Evolutionary conservation across 2,888 invertebrate species (phyloP), one percentile per base, ranked within the genome.

Genomic region (Mamestra brassicae): DNA sequence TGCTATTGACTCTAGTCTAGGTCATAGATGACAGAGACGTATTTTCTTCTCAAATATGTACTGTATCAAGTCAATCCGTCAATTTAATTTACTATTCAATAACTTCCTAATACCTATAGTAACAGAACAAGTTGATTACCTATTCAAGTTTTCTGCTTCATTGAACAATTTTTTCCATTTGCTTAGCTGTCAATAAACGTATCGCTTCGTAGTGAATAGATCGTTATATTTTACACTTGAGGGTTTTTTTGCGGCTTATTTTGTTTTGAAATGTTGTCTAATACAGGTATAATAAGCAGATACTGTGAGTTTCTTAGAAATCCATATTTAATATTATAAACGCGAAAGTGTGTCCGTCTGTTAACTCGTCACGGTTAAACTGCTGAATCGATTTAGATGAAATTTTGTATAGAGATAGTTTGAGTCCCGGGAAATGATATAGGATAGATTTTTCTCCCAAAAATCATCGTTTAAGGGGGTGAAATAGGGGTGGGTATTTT

Each of bases 141-240:
- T 71, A 82, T 83, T 85, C 78, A 83, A 64, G 61, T 57, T 69
- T 61, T 62, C 66, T 61, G 68, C 71, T 65, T 71, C 70, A 80
- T 76, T 71, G 84, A 42, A 3, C 74, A 83, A n/a, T 79, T 65
- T 77, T 76, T 76, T 78, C 74, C 70, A 74, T 76, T 72, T 75
- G 69, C 71, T 66, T 67, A 60, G 45, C 73, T 58, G 78, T 84
- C 85, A 81, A 78, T 78, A 84, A 86, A 69, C 42, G 64, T 84
- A 78, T 74, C 75, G 68, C 69, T 69, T 75, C 50, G 34, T 15
- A 66, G 45, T 68, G 57, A 83, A 47, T 69, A 58, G 63, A 80
- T 70, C 67, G 72, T 76, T 60, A 74, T 76, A 73, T 74, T 76
- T 80, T 83, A 69, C 71, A 65, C 76, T 83, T 68, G 68, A 45